phyloP scores from a whole-genome alignment of 2,888 invertebrate species.

The Andrena marginata region DNA sequence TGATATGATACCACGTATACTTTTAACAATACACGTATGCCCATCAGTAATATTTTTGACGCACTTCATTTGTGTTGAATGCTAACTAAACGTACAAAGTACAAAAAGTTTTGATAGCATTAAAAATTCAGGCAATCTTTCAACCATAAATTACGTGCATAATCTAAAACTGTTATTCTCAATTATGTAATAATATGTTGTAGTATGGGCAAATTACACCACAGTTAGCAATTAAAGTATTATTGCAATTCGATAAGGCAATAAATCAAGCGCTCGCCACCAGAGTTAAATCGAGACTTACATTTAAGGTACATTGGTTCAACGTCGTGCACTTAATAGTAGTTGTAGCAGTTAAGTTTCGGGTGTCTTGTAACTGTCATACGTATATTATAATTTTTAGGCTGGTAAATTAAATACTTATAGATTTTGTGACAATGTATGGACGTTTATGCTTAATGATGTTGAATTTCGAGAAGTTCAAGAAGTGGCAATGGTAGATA shows the following conservation, averaged over 20 bases:
- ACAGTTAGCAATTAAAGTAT: slow-evolving; percentile 95
- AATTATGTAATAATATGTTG: slow-evolving; percentile 73
- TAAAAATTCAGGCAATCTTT: neutral
- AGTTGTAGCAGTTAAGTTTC: slow-evolving; percentile 4
- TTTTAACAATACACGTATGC: neutral
- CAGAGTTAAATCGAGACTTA: slow-evolving; percentile 95
- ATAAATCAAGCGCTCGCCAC: slow-evolving; percentile 97
- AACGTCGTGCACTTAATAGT: neutral
- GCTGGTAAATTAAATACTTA: slow-evolving; percentile 93
- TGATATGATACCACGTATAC: neutral
- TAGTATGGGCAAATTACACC: slow-evolving; percentile 99
- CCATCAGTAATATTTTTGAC: neutral
- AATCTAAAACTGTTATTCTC: slow-evolving; percentile 14
- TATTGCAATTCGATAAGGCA: slow-evolving; percentile 98
- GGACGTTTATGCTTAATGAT: slow-evolving; percentile 99
- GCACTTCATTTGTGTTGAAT: neutral
- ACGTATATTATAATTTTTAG: slow-evolving; percentile 67
- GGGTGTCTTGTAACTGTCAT: slow-evolving; percentile 10
- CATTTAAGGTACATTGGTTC: slow-evolving; percentile 91
- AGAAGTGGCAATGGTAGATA: slow-evolving; percentile 96
- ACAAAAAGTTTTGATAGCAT: neutral
- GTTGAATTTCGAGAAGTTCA: slow-evolving; percentile 98
- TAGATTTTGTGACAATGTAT: slow-evolving; percentile 99
- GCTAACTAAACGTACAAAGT: neutral
- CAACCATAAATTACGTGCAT: neutral